Evolutionary conservation across 2,888 invertebrate genomes (phyloP), one percentile per base, ranked within the genome.

Genomic region (Zelleria hepariella): DNA sequence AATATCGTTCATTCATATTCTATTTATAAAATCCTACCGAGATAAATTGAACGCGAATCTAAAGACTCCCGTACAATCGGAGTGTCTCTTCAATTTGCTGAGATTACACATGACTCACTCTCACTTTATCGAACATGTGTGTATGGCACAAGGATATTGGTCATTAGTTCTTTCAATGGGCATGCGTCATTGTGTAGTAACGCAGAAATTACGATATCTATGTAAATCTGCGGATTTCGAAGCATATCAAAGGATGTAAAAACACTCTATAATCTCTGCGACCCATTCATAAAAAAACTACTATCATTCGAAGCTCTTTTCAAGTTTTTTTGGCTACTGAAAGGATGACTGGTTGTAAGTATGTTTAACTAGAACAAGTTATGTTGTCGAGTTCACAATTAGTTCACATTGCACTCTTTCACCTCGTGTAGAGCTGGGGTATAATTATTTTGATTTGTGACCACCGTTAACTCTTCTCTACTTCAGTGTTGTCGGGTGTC

Each of bases 1-100:
- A 66, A 70, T 66, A 61, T 60, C 63, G 65, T 79, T 78, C 87
- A 86, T 87, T 87, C 86, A 87, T 80, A 78, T 82, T 71, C 65
- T 65, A n/a, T n/a, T 63, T 59, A 64, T 65, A 61, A 68, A 70
- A 80, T 62, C 73, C 78, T 62, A 64, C 78, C 72, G 64, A 78
- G 76, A 78, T 79, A 74, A 71, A 68, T 65, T 65, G 68, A 58
- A 67, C 67, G 62, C 63, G 64, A 69, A 71, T 72, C 65, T 67
- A 67, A 68, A 71, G 58, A 60, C 63, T 64, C 66, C 61, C 64
- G 65, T 71, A 67, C 68, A 65, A 62, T 68, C 69, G 70, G 69
- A 66, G 69, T 68, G 69, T 67, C 74, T 75, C 74, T 73, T 76
- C 64, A 70, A 65, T 67, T 75, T 63, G 75, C 68, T 47, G 23